Conservation (phyloP, 2,888 invertebrate genomes). For the Calameuta idolon region DNA sequence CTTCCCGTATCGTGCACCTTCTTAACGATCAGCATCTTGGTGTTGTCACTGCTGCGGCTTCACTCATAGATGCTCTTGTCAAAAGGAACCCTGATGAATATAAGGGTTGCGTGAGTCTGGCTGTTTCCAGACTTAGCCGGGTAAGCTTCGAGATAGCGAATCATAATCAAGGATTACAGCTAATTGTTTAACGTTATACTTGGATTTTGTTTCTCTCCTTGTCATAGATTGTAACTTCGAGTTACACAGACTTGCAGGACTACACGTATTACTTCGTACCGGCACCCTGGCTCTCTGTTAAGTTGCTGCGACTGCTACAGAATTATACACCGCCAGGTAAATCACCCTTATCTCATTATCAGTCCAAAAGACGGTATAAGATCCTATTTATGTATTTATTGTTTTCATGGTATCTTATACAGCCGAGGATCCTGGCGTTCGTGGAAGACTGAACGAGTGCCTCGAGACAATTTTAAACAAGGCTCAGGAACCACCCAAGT, state of each 20-base stretch:
- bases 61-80: conserved; percentile 97
- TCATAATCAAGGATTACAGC: neutral
- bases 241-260: conserved; percentile 99
- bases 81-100: conserved; percentile 99
- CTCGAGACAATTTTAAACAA: conserved; percentile 98
- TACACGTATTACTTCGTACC: conserved; percentile 99
- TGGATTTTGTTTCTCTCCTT: conserved; percentile 21
- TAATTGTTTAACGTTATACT: neutral
- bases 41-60: conserved; percentile 98
- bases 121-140: conserved; percentile 95
- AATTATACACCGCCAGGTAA: conserved; percentile 96
- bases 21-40: conserved; percentile 99
- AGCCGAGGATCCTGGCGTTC: conserved; percentile 94
- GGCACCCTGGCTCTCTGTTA: conserved; percentile 99
- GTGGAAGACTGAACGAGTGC: conserved; percentile 96
- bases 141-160: conserved; percentile 65
- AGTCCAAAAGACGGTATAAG: neutral
- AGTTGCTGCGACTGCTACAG: conserved; percentile 93
- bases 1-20: conserved; percentile 97
- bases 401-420: conserved; percentile 24
- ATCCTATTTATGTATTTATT: neutral
- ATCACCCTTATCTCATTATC: conserved; percentile 12
- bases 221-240: conserved; percentile 94
- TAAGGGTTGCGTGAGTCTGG: conserved; percentile 97
- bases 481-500: conserved; percentile 99